Evolutionary conservation across 2,888 invertebrate species (phyloP).

Genomic region (Drosophila peninsularis): DNA sequence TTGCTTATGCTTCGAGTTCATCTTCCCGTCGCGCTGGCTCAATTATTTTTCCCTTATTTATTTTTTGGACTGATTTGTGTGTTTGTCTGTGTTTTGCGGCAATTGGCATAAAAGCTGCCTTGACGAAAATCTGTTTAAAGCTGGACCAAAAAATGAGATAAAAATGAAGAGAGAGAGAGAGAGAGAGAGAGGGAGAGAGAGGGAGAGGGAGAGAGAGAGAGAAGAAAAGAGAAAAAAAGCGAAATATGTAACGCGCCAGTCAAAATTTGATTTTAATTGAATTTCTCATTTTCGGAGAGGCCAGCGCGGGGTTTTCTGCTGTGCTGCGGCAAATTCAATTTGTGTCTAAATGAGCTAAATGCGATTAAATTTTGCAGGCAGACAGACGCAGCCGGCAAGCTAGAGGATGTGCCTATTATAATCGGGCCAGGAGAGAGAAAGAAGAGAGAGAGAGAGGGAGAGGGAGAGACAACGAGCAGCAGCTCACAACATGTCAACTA

Average conservation of each 20-base stretch:
- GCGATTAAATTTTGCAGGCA: conserved; percentile 68
- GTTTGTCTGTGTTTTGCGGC: conserved; percentile 37
- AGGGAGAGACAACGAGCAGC: background rate
- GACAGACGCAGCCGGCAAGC: conserved; percentile 20
- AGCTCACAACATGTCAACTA: conserved; percentile 36
- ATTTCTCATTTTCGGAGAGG: conserved; percentile 64
- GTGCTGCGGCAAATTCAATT: conserved; percentile 70
- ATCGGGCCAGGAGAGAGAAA: background rate
- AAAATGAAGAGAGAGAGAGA: no score
- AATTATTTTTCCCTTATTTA: conserved; percentile 70
- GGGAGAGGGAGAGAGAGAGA: no score
- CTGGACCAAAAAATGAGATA: conserved; percentile 9
- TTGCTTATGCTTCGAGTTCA: conserved; percentile 5
- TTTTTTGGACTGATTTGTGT: conserved; percentile 39
- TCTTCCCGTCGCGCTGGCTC: conserved; percentile 39
- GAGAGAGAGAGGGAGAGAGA: no score
- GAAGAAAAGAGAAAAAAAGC: background rate
- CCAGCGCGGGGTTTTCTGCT: conserved; percentile 16
- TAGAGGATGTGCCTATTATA: conserved; percentile 17
- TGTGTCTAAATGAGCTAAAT: conserved; percentile 76
- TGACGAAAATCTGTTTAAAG: conserved; percentile 60
- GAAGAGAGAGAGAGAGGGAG: no score
- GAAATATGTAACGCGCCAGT: conserved; percentile 27
- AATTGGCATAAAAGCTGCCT: conserved; percentile 53
- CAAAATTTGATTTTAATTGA: conserved; percentile 77